These are phyloP conservation scores for Neosilurus hyrtlii DNA, from an alignment of 2,797 vertebrate genomes.

Conservation along the genomic window DNA sequence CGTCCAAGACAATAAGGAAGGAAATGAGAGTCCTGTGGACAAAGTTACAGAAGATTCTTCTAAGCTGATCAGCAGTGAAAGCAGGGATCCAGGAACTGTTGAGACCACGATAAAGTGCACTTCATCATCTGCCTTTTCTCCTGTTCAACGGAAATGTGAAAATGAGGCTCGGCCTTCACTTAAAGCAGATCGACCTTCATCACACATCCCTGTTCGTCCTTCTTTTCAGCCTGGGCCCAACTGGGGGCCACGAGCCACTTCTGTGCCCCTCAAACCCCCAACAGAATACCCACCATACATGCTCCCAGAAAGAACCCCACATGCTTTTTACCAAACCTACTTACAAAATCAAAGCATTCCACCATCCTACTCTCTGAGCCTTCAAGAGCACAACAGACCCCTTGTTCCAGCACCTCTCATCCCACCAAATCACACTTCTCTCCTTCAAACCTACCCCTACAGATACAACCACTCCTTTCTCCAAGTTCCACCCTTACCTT, in stretches of 20 bases:
- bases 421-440: slow-evolving; percentile 59
- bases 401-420: slow-evolving; percentile 82
- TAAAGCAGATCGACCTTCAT: slow-evolving; percentile 62
- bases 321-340: slow-evolving; percentile 80
- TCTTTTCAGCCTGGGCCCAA: slow-evolving; percentile 75
- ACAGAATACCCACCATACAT: slow-evolving; percentile 81
- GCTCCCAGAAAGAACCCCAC: slow-evolving; percentile 75
- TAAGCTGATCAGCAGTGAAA: slow-evolving; percentile 50
- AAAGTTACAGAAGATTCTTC: slow-evolving; percentile 48
- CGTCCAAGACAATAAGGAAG: slow-evolving; percentile 69
- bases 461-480: slow-evolving; percentile 80
- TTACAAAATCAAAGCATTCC: slow-evolving; percentile 71
- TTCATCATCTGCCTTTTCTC: slow-evolving; percentile 84
- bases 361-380: slow-evolving; percentile 68
- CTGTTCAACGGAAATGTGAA: slow-evolving; percentile 74
- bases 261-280: slow-evolving; percentile 72
- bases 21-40: slow-evolving; percentile 55
- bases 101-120: slow-evolving; percentile 66
- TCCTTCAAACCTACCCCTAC: slow-evolving; percentile 81
- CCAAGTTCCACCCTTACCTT: slow-evolving; percentile 73
- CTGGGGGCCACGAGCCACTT: slow-evolving; percentile 75
- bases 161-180: slow-evolving; percentile 46
- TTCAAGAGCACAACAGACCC: slow-evolving; percentile 80
- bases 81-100: slow-evolving; percentile 60
- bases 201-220: slow-evolving; percentile 65